phyloP scores from a whole-genome alignment of 2,888 invertebrate species.

The Tuta absoluta region DNA sequence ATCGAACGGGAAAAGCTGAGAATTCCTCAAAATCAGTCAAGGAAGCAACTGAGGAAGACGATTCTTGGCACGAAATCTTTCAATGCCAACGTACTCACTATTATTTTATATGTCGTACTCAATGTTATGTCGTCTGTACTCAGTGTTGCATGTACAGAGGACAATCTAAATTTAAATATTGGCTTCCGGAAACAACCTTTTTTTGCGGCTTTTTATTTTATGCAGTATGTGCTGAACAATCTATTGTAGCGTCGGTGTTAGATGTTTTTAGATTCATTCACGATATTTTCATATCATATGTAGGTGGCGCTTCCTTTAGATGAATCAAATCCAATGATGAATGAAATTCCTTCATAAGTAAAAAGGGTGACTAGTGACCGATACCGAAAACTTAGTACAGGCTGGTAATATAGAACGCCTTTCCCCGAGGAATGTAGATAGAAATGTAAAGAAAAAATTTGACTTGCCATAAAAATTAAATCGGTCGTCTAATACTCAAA shows the following conservation, averaged over 20 bases:
- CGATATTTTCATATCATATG: too few relatives aligned
- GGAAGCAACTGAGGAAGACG: slow-evolving; percentile 14
- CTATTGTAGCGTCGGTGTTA: not conserved
- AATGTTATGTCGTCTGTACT: slow-evolving; percentile 19
- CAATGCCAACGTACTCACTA: slow-evolving; percentile 17
- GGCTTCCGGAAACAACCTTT: not conserved
- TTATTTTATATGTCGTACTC: slow-evolving; percentile 11
- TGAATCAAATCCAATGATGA: too few relatives aligned
- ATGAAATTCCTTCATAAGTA: too few relatives aligned
- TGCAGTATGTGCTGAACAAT: not conserved
- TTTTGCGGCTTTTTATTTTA: not conserved
- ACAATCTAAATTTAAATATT: not conserved
- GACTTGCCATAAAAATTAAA: too few relatives aligned
- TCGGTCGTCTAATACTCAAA: too few relatives aligned
- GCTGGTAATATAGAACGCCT: too few relatives aligned
- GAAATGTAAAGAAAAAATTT: too few relatives aligned
- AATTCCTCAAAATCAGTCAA: slow-evolving; percentile 12
- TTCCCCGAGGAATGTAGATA: too few relatives aligned
- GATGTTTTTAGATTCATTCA: not conserved
- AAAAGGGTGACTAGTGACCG: too few relatives aligned
- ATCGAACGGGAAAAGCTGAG: slow-evolving; percentile 5
- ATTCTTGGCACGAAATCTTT: slow-evolving; percentile 10
- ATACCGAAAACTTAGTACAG: too few relatives aligned
- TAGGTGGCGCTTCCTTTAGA: too few relatives aligned
- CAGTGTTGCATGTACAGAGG: slow-evolving; percentile 17